Evolutionary conservation across 1,140 invertebrate genomes (phyloP), one percentile per base, ranked within the genome.

Genomic region (Brachionus sp.): DNA sequence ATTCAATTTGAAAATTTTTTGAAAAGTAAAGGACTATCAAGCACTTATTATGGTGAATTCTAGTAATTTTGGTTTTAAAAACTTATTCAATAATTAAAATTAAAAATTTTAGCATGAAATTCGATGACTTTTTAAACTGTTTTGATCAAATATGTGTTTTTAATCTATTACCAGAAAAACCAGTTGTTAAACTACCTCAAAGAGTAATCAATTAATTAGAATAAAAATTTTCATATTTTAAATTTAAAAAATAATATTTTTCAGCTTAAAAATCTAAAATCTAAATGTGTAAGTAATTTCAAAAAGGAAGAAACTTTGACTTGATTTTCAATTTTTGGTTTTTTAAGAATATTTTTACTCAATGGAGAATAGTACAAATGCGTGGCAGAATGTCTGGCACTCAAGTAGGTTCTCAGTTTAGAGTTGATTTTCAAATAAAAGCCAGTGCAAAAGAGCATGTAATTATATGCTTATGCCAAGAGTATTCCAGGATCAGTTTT

Each of bases 111-210:
- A 80, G 77, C 25, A 80, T 80, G 77, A 16, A 57, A 10, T 62
- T 39, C 16, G 2, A 2, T 62, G 50, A 80, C 13, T 80, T 80
- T 80, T 12, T 80, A 9, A 39, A 80, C 25, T 80, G 77, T 37
- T 80, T 16, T 80, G 50, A 80, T 12, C 62, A 25, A 2, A 35
- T 62, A 39, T 80, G 50, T 62, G 77, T 80, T 9, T 62, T 42
- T 33, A 80, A 80, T 62, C 25, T 80, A 25, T 25, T 80, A 7
- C 77, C 77, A 13, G 70, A 75, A n/a, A 75, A 75, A 25, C 39
- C 39, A 46, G 4, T 75, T 46, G 0, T 12, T 2, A 23, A 44
- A 25, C 33, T 25, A 23, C 9, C 19, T 25, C 2, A 50, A 12
- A 42, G 29, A 46, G 70, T 75, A 75, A 75, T 23, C 25, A 46